A percentile compares a stretch with the other conserved stretches of the same genome.
Evolutionary conservation across 2,888 invertebrate genomes (phyloP).

Genomic region (Epinotia demarniana): DNA sequence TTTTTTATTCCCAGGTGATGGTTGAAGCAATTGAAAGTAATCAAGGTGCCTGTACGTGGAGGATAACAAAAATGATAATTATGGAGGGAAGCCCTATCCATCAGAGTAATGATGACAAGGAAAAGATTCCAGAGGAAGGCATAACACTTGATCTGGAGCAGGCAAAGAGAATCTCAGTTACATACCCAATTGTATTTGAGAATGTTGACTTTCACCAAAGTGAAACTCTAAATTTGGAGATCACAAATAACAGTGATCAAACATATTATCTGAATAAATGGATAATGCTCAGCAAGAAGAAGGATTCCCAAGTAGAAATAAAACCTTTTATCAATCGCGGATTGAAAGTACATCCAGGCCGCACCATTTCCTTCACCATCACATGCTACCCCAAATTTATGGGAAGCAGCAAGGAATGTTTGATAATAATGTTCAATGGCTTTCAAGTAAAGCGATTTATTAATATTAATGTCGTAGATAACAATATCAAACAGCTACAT

Average conservation of each 20-base stretch:
- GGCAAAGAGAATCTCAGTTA: slow-evolving; percentile 82
- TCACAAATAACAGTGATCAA: slow-evolving; percentile 76
- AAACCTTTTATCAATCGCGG: slow-evolving; percentile 67
- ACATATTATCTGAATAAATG: slow-evolving; percentile 77
- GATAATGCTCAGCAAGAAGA: slow-evolving; percentile 79
- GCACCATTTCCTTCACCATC: slow-evolving; percentile 74
- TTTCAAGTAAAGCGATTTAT: slow-evolving; percentile 86
- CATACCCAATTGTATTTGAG: slow-evolving; percentile 77
- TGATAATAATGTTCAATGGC: slow-evolving; percentile 85
- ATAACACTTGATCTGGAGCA: slow-evolving; percentile 65
- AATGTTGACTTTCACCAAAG: slow-evolving; percentile 70
- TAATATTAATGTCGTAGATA: slow-evolving; percentile 77
- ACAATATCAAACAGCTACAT: slow-evolving; percentile 44
- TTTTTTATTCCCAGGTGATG: slow-evolving; percentile 70
- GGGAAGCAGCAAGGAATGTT: slow-evolving; percentile 85
- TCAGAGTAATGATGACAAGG: slow-evolving; percentile 53
- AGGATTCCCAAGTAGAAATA: slow-evolving; percentile 81
- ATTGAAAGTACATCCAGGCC: slow-evolving; percentile 69
- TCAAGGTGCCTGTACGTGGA: slow-evolving; percentile 84
- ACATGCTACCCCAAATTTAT: slow-evolving; percentile 84
- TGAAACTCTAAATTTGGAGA: slow-evolving; percentile 57
- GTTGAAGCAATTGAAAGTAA: slow-evolving; percentile 90
- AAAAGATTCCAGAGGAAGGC: slow-evolving; percentile 53
- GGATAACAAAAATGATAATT: slow-evolving; percentile 80
- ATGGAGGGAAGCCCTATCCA: slow-evolving; percentile 48